Percentiles rank a stretch among this genome's conserved stretches.
These are phyloP conservation scores for Lepidurus arcticus DNA, from an alignment of 1,140 invertebrate genomes.

Conservation along the genomic window DNA sequence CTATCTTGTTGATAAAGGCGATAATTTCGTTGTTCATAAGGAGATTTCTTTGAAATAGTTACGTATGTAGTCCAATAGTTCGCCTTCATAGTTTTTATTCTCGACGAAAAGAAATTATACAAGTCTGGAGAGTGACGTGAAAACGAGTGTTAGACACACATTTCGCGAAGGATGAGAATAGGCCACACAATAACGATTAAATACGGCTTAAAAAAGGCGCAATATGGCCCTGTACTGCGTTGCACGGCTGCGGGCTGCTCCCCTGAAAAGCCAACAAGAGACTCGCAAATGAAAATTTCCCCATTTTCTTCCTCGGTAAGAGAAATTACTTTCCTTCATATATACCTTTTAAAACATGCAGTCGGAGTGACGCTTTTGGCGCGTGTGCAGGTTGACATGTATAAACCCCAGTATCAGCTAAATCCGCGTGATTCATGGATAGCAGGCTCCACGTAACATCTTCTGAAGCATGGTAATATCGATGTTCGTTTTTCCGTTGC, in stretches of 20 bases:
- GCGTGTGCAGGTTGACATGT: conserved; percentile 75
- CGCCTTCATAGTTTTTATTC: not conserved
- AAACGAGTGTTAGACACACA: conserved; percentile 16
- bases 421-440: conserved; percentile 31
- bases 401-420: conserved; percentile 60
- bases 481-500: conserved; percentile 27
- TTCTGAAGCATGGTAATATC: conserved; percentile 28
- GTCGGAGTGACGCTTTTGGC: conserved; percentile 67
- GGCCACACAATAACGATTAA: not conserved
- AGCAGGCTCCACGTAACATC: conserved; percentile 33
- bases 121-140: not conserved
- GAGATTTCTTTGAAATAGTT: no score
- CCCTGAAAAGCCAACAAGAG: conserved; percentile 36
- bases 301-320: no score
- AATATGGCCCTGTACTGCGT: conserved; percentile 31
- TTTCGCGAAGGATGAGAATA: conserved; percentile 19
- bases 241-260: conserved; percentile 40
- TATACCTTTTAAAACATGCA: conserved; percentile 70
- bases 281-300: not conserved
- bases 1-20: no score
- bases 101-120: conserved; percentile 11
- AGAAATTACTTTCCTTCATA: no score
- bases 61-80: no score
- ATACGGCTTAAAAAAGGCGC: not conserved
- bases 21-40: no score